A percentile compares a stretch with the other conserved stretches of the same genome.
phyloP scores from a whole-genome alignment of 1,140 invertebrate genomes.

The Cephus cinctus region DNA sequence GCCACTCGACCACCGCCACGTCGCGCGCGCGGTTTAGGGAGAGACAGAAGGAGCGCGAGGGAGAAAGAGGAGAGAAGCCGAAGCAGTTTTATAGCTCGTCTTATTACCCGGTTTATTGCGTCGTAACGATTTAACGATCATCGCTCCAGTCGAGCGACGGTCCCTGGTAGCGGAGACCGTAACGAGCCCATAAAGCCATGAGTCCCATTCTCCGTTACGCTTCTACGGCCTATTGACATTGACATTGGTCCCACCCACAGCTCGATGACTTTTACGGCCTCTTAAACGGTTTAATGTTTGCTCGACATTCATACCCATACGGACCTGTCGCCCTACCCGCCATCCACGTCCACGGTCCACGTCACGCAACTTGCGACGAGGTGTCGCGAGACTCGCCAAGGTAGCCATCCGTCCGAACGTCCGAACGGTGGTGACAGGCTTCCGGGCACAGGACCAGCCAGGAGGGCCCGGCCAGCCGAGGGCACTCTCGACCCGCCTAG shows the following conservation, averaged over 20 bases:
- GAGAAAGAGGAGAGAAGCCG: slow-evolving; percentile 13
- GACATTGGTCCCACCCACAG: slow-evolving; percentile 30
- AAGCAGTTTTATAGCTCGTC: slow-evolving; percentile 47
- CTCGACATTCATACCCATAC: slow-evolving; percentile 22
- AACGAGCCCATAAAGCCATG: slow-evolving; percentile 48
- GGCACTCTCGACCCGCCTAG: neutral
- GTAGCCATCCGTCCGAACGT: too few species aligned
- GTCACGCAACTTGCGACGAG: slow-evolving; percentile 17
- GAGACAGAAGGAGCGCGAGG: slow-evolving; percentile 13
- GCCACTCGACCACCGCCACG: neutral
- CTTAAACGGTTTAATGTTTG: slow-evolving; percentile 30
- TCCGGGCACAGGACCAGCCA: too few species aligned
- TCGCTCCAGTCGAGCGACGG: slow-evolving; percentile 21
- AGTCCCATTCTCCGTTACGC: slow-evolving; percentile 35
- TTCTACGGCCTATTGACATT: slow-evolving; percentile 46
- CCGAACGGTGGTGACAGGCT: too few species aligned
- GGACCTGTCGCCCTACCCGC: slow-evolving; percentile 25
- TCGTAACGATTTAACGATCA: slow-evolving; percentile 55
- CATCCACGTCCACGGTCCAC: slow-evolving; percentile 17
- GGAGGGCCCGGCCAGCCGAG: neutral
- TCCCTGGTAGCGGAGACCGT: slow-evolving; percentile 29
- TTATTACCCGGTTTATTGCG: slow-evolving; percentile 53
- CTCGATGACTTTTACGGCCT: slow-evolving; percentile 48
- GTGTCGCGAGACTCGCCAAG: slow-evolving; percentile 19
- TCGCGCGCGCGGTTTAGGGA: neutral